These are phyloP conservation scores for Schmidtea mediterranea DNA, from an alignment of 1,140 invertebrate species.

Conservation along the genomic window DNA sequence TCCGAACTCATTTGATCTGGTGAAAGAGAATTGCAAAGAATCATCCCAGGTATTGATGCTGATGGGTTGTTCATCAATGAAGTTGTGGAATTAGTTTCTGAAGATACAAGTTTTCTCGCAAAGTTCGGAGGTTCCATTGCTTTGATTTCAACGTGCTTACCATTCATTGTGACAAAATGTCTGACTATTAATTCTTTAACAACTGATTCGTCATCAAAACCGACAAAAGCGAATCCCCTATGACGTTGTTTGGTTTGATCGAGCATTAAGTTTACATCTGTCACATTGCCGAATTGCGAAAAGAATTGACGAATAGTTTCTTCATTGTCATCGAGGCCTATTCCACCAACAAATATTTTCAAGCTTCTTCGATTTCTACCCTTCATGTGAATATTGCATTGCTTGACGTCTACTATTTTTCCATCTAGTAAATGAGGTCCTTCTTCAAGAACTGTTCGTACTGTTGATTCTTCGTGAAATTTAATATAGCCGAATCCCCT, in stretches of 20 bases:
- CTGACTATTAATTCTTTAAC: not conserved
- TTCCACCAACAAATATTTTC: conserved; percentile 7
- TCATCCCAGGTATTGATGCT: too few species aligned
- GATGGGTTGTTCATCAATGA: too few species aligned
- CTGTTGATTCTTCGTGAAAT: conserved; percentile 9
- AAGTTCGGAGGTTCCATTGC: conserved; percentile 5
- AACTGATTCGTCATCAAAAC: conserved; percentile 1
- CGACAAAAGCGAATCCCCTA: conserved; percentile 7
- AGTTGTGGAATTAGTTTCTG: too few species aligned
- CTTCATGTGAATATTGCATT: conserved; percentile 4
- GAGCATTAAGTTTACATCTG: conserved; percentile 3
- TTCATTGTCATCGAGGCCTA: not conserved
- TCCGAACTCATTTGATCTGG: too few species aligned
- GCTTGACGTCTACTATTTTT: conserved; percentile 5
- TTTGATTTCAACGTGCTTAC: conserved; percentile 6
- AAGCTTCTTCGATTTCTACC: conserved; percentile 2
- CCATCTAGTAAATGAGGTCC: conserved; percentile 7
- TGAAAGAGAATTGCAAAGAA: too few species aligned
- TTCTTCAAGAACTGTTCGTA: conserved; percentile 9
- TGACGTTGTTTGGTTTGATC: conserved; percentile 6
- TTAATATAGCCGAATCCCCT: conserved; percentile 13
- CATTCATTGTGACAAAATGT: conserved; percentile 3
- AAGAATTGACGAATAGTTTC: conserved; percentile 3
- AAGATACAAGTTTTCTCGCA: not conserved
- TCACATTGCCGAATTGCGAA: conserved; percentile 6